A percentile compares a stretch with the other conserved stretches of the same genome.
phyloP scores from a whole-genome alignment of 2,888 invertebrate genomes.

The Tetheella fluctuosa region DNA sequence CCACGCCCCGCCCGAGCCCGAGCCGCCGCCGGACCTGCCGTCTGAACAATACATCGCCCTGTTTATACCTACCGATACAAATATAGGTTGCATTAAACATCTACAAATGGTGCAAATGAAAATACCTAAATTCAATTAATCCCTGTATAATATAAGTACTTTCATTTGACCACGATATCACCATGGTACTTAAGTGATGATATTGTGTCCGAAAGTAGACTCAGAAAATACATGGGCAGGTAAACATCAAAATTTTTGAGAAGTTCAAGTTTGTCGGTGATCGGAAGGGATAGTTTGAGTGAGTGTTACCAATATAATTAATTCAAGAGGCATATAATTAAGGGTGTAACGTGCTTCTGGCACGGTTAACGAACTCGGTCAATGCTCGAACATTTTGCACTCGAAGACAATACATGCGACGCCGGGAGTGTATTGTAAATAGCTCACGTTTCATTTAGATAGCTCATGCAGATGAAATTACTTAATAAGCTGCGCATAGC shows the following conservation, averaged over 20 bases:
- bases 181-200: too few relatives aligned
- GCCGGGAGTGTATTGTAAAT: neutral
- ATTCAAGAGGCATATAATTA: neutral
- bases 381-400: conserved; percentile 1
- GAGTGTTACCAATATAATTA: neutral
- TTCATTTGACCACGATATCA: too few relatives aligned
- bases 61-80: too few relatives aligned
- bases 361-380: neutral
- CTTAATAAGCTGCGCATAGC: conserved; percentile 10
- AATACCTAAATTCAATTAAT: too few relatives aligned
- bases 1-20: conserved; percentile 35
- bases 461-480: conserved; percentile 11
- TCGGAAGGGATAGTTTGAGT: too few relatives aligned
- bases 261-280: too few relatives aligned
- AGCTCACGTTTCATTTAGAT: conserved; percentile 11
- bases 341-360: neutral
- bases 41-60: conserved; percentile 18
- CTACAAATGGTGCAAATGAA: too few relatives aligned
- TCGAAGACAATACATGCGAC: conserved; percentile 8
- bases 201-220: too few relatives aligned
- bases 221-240: too few relatives aligned
- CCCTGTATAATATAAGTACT: too few relatives aligned
- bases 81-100: too few relatives aligned
- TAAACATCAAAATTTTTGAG: too few relatives aligned
- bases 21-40: conserved; percentile 28